These are phyloP conservation scores for Xyliphius kryptos DNA, from an alignment of 2,113 vertebrate species.

Conservation along the genomic window DNA sequence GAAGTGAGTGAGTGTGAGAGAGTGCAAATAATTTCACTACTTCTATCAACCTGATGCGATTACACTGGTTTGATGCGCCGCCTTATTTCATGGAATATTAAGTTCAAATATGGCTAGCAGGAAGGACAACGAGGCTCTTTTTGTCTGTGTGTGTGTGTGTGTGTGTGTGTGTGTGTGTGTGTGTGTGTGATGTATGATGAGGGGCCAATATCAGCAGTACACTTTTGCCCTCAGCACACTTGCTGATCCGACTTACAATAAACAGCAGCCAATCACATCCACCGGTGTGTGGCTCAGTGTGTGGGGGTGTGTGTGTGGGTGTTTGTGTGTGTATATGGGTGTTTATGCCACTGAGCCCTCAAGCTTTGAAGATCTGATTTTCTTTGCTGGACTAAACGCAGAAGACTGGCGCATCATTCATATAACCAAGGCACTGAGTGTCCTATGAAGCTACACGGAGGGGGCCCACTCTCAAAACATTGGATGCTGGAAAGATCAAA, in stretches of 20 bases:
- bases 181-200: background rate
- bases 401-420: slow-evolving; percentile 25
- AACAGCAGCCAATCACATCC: slow-evolving; percentile 35
- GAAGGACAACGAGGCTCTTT: slow-evolving; percentile 72
- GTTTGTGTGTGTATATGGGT: slow-evolving; percentile 2
- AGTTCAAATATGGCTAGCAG: slow-evolving; percentile 90
- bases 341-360: background rate
- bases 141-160: background rate
- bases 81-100: slow-evolving; percentile 99
- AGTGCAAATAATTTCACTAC: slow-evolving; percentile 85
- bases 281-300: slow-evolving; percentile 5
- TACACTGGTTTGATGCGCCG: slow-evolving; percentile 78
- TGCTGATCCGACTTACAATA: slow-evolving; percentile 42
- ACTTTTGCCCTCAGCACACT: slow-evolving; percentile 24
- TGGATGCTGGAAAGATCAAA: too few relatives aligned
- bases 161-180: slow-evolving; percentile 28
- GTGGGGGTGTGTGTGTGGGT: slow-evolving; percentile 4
- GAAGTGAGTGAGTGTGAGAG: slow-evolving; percentile 32
- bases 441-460: slow-evolving; percentile 2
- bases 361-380: slow-evolving; percentile 26
- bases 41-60: slow-evolving; percentile 96
- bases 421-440: slow-evolving; percentile 21
- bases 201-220: slow-evolving; percentile 34
- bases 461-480: too few relatives aligned
- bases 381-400: slow-evolving; percentile 28